These are phyloP conservation scores for Glaucopsyche alexis DNA, from an alignment of 2,888 invertebrate species.

Conservation along the genomic window DNA sequence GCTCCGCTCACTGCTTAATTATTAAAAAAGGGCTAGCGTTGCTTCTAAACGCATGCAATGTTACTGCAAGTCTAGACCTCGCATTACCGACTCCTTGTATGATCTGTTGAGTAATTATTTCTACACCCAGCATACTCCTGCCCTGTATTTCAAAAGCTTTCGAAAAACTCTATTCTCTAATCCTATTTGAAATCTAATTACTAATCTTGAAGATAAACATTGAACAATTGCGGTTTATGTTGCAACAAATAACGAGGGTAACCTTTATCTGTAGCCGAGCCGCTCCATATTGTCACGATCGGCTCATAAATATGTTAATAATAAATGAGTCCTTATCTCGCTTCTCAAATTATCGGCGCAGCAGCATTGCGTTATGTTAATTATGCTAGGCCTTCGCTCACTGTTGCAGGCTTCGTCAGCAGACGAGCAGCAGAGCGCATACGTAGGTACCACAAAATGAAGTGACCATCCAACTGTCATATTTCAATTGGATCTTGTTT, in stretches of 20 bases:
- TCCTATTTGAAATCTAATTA: not conserved
- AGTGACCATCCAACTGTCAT: not conserved
- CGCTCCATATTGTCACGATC: slow-evolving; percentile 76
- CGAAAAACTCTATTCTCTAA: not conserved
- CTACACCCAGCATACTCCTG: not conserved
- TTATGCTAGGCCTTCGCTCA: slow-evolving; percentile 40
- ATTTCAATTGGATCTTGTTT: not conserved
- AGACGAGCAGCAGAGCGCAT: not conserved
- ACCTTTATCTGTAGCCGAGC: slow-evolving; percentile 67
- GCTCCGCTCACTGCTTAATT: slow-evolving; percentile 60
- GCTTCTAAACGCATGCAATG: slow-evolving; percentile 15
- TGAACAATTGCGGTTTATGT: slow-evolving; percentile 38
- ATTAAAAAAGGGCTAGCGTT: slow-evolving; percentile 33
- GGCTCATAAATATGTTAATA: slow-evolving; percentile 57
- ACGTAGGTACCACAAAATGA: not conserved
- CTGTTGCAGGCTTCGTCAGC: slow-evolving; percentile 33
- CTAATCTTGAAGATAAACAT: slow-evolving; percentile 26
- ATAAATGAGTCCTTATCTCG: slow-evolving; percentile 63
- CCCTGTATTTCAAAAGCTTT: not conserved
- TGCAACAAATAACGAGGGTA: slow-evolving; percentile 76
- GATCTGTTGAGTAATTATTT: not conserved
- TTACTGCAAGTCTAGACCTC: not conserved
- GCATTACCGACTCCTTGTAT: not conserved
- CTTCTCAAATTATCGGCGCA: slow-evolving; percentile 51
- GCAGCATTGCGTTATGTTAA: slow-evolving; percentile 51